Base-by-base conservation (phyloP, 2,888 invertebrate species). In the Keiferia lycopersicella region DNA sequence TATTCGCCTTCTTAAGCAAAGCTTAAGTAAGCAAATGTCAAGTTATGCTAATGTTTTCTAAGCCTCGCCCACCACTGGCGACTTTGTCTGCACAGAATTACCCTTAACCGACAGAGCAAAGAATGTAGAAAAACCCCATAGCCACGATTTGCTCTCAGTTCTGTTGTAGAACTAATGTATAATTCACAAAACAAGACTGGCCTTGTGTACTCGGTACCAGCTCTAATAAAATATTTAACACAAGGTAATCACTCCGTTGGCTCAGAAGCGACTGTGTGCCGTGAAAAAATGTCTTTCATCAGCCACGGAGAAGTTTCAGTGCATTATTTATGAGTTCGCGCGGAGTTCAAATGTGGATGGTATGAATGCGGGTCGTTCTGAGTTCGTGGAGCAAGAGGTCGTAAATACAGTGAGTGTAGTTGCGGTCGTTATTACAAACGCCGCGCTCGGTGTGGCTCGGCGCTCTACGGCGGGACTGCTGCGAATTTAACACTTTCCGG, bases 141-240 rank as follows among this genome's bases (percentile, higher is more conserved):
- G 69, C 76, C 74, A 74, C 79, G 76, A 79, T 81, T 82, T 79
- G 75, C 78, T 79, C 76, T 73, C 77, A 75, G 77, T 34, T 8
- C 76, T 70, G 69, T 69, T 63, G 63, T 41, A 53, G 60, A 60
- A 50, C 78, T 71, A 72, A 87, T 88, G 86, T 87, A 84, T 88
- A 87, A 88, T 88, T 87, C 86, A 88, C 73, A 69, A 82, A 80
- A 80, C 82, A 83, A 82, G 79, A 80, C 84, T 83, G 83, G 83
- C 83, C 85, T 87, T 84, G 86, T 83, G 82, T 83, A 78, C 83
- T 84, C 78, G 79, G 79, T 82, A 84, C 82, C 77, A 83, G 81
- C 80, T 78, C 78, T 81, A 83, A 87, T 87, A 85, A 84, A 87
- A 86, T 86, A 87, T 84, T 86, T 82, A 86, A 76, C 75, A 80